Percentiles rank a stretch among this genome's conserved stretches.
phyloP scores from a whole-genome alignment of 2,888 invertebrate species.

The Neria commutata region DNA sequence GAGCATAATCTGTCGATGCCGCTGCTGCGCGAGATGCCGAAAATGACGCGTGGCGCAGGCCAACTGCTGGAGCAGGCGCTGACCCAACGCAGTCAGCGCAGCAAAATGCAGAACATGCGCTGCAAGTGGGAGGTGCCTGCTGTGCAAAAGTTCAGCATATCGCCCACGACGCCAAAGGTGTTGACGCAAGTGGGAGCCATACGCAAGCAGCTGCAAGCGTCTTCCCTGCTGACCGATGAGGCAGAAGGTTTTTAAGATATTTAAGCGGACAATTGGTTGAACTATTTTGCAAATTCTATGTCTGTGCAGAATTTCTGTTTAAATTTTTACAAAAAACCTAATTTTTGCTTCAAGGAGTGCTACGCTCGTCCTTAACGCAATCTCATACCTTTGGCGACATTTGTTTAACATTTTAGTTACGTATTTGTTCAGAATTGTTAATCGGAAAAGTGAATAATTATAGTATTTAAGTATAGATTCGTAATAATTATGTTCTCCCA shows the following conservation, averaged over 20 bases:
- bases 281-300: constrained; percentile 33
- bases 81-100: constrained; percentile 32
- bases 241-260: too few relatives aligned
- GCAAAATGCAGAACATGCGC: too few relatives aligned
- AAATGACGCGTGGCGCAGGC: constrained; percentile 47
- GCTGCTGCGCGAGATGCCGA: constrained; percentile 66
- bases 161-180: constrained; percentile 62
- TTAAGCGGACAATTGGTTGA: too few relatives aligned
- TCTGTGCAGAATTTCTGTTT: constrained; percentile 8
- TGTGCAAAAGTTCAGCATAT: constrained; percentile 64
- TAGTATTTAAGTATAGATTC: too few relatives aligned
- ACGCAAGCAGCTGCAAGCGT: constrained; percentile 70
- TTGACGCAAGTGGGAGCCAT: constrained; percentile 74
- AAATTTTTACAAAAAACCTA: constrained; percentile 16
- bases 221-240: constrained; percentile 69
- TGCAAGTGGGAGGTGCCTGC: constrained; percentile 70
- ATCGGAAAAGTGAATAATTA: too few relatives aligned
- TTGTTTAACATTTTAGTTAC: too few relatives aligned
- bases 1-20: constrained; percentile 68
- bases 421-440: too few relatives aligned
- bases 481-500: too few relatives aligned
- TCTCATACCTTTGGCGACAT: too few relatives aligned
- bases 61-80: constrained; percentile 24
- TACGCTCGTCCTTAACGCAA: too few relatives aligned
- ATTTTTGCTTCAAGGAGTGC: too few relatives aligned